These are phyloP conservation scores for Myiozetetes cayanensis DNA, from an alignment of 2,113 vertebrate species.

Conservation along the genomic window DNA sequence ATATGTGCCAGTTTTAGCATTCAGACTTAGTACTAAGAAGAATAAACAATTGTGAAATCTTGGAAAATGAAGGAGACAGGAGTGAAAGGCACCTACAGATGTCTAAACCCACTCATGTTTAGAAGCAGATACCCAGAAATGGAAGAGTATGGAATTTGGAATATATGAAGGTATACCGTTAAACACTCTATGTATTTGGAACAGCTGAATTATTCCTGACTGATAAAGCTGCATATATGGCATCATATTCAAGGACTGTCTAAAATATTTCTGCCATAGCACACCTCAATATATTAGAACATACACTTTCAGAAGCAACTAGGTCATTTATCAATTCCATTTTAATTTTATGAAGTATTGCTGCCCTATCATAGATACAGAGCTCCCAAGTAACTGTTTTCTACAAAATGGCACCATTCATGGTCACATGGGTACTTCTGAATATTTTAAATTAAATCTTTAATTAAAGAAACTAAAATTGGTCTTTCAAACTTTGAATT, in stretches of 20 bases:
- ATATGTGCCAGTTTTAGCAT: background rate
- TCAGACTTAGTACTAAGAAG: background rate
- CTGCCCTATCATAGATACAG: background rate
- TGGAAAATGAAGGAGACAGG: background rate
- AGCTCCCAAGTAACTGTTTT: background rate
- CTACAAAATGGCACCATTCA: background rate
- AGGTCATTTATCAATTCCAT: background rate
- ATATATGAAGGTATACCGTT: background rate
- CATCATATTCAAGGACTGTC: background rate
- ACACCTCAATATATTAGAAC: background rate
- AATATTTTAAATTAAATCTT: background rate
- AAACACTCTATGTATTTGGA: background rate
- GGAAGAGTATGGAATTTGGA: background rate
- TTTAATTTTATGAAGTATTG: background rate
- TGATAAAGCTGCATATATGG: background rate
- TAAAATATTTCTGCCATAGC: background rate
- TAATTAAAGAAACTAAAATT: background rate
- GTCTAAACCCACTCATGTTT: background rate
- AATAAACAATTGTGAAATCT: background rate
- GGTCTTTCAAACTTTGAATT: background rate
- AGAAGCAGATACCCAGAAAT: background rate
- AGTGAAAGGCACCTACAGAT: background rate
- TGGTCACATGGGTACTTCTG: background rate
- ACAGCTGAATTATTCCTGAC: background rate
- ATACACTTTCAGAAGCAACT: background rate